phyloP scores from a whole-genome alignment of 2,113 vertebrate species.

The Galemys pyrenaicus region DNA sequence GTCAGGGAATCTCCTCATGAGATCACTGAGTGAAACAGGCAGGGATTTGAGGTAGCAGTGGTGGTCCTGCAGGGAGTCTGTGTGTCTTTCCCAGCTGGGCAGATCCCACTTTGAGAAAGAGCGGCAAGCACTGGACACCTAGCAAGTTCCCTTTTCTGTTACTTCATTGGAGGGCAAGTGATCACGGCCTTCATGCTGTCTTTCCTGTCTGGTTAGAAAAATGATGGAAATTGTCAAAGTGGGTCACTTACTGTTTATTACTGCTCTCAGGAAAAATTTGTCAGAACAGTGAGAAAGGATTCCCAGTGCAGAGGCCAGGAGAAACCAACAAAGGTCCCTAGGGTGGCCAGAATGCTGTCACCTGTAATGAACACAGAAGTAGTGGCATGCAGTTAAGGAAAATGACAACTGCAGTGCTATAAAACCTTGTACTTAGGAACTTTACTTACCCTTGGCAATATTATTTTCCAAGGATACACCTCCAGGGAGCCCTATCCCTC shows the following conservation, averaged over 20 bases:
- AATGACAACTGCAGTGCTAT: conserved; percentile 36
- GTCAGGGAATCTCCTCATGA: background rate
- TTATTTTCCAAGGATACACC: background rate
- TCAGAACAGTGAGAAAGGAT: background rate
- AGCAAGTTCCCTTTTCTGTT: background rate
- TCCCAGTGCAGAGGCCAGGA: background rate
- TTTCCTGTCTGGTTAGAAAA: background rate
- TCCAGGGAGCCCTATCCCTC: background rate
- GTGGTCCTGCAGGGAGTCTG: background rate
- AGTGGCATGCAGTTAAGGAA: background rate
- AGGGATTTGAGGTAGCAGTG: background rate
- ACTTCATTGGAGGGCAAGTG: background rate
- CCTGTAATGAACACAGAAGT: background rate
- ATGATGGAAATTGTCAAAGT: background rate
- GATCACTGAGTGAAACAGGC: background rate
- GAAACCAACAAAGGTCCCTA: background rate
- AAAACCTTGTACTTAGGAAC: conserved; percentile 33
- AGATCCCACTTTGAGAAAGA: background rate
- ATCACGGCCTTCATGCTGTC: background rate
- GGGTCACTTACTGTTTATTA: background rate
- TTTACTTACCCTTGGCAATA: background rate
- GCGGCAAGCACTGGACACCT: no score
- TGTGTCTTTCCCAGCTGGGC: background rate
- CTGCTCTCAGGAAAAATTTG: background rate
- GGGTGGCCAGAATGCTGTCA: background rate